These are phyloP conservation scores for Aix galericulata DNA, from an alignment of 2,113 vertebrate genomes.

Conservation along the genomic window DNA sequence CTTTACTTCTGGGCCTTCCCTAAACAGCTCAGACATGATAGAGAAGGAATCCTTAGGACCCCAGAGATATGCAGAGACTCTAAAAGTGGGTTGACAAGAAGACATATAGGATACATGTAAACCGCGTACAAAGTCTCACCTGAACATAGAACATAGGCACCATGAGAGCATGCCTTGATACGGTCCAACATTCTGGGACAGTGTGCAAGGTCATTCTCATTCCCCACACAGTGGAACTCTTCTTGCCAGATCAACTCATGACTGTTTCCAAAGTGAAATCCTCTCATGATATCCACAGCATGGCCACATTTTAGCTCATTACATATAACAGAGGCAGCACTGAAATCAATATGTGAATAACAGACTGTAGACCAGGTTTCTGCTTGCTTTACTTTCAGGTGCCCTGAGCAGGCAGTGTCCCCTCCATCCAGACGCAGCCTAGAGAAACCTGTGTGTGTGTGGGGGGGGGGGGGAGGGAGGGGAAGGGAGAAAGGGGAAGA, in stretches of 20 bases:
- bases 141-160: conserved; percentile 72
- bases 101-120: not conserved
- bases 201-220: conserved; percentile 63
- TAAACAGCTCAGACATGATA: not conserved
- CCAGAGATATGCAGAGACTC: not conserved
- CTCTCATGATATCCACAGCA: conserved; percentile 27
- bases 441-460: conserved; percentile 56
- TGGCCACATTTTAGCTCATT: conserved; percentile 74
- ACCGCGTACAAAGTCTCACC: conserved; percentile 60
- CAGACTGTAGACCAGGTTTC: conserved; percentile 69
- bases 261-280: conserved; percentile 46
- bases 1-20: not conserved
- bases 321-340: conserved; percentile 74
- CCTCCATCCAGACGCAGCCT: conserved; percentile 59
- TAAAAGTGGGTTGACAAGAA: not conserved
- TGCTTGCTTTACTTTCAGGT: conserved; percentile 69
- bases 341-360: conserved; percentile 70
- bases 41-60: not conserved
- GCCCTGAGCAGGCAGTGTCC: conserved; percentile 72
- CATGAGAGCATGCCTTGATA: conserved; percentile 41
- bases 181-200: conserved; percentile 49
- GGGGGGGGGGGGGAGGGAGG: no score
- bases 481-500: not conserved
- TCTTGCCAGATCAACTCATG: conserved; percentile 70
- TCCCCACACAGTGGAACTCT: conserved; percentile 69